These are phyloP conservation scores for Schizotus pectinicornis DNA, from an alignment of 2,888 invertebrate species.

Conservation along the genomic window DNA sequence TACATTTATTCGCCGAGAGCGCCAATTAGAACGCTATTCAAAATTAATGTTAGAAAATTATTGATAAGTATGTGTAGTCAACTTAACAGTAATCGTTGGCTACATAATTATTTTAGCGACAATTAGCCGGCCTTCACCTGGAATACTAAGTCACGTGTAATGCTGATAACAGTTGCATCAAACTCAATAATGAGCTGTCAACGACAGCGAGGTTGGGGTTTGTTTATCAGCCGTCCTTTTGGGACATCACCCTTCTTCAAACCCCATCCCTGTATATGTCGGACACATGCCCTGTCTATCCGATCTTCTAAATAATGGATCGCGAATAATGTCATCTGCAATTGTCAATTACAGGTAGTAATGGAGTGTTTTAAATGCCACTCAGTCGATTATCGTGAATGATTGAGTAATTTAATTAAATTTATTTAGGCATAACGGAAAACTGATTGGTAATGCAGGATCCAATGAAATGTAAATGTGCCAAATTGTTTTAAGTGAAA, in stretches of 20 bases:
- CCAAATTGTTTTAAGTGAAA: too few species aligned
- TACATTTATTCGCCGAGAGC: too few species aligned
- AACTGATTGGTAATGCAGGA: too few species aligned
- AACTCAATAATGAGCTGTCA: conserved; percentile 52
- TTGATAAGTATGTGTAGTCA: background rate
- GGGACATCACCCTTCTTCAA: conserved; percentile 39
- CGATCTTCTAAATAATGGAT: conserved; percentile 37
- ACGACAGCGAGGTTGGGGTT: conserved; percentile 42
- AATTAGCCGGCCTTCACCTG: conserved; percentile 22
- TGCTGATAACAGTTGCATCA: conserved; percentile 47
- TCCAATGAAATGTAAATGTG: too few species aligned
- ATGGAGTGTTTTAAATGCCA: conserved; percentile 24
- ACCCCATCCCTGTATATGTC: conserved; percentile 34
- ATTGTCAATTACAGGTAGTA: conserved; percentile 42
- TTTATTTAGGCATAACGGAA: too few species aligned
- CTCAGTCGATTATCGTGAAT: too few species aligned
- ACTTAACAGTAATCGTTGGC: conserved; percentile 5
- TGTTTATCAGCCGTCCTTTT: conserved; percentile 34
- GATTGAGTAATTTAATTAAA: too few species aligned
- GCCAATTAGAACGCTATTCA: too few species aligned
- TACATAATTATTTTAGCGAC: conserved; percentile 15
- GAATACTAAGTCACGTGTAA: conserved; percentile 43
- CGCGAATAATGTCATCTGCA: conserved; percentile 39
- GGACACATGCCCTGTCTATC: conserved; percentile 41
- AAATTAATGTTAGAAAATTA: too few species aligned